Conservation (phyloP, 2,797 vertebrate species). For the Heterohyrax brucei region DNA sequence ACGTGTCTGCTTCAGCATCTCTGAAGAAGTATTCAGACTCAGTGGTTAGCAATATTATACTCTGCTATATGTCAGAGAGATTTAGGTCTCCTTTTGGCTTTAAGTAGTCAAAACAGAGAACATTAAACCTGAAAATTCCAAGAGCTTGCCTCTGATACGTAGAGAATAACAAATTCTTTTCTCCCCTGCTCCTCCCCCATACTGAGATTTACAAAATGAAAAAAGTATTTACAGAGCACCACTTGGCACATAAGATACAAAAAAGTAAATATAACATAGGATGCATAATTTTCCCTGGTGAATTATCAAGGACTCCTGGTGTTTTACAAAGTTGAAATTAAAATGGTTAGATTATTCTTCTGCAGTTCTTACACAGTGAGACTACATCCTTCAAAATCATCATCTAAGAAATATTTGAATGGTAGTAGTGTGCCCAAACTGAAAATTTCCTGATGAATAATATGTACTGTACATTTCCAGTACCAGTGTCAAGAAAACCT, state of each 20-base stretch:
- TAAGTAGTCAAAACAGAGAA: neutral
- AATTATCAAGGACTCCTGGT: conserved; percentile 59
- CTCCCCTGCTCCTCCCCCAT: neutral
- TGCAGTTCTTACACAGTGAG: conserved; percentile 43
- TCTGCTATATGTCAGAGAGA: neutral
- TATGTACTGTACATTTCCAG: neutral
- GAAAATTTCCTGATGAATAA: neutral
- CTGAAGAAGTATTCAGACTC: neutral
- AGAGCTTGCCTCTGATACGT: neutral
- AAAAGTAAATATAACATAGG: conserved; percentile 62
- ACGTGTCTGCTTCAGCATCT: neutral
- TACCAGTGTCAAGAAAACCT: neutral
- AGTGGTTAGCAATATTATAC: conserved; percentile 28
- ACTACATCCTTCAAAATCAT: neutral
- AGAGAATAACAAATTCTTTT: neutral
- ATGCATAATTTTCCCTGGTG: conserved; percentile 61
- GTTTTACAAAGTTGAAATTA: conserved; percentile 61
- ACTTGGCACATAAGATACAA: conserved; percentile 62
- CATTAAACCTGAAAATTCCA: neutral
- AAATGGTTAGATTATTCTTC: conserved; percentile 4
- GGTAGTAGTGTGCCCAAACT: neutral
- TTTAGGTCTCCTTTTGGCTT: neutral
- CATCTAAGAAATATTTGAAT: neutral
- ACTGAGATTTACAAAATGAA: conserved; percentile 64
- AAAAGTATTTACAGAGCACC: conserved; percentile 46